Evolutionary conservation across 1,140 invertebrate genomes (phyloP).

Genomic region (Drosophila subobscura): DNA sequence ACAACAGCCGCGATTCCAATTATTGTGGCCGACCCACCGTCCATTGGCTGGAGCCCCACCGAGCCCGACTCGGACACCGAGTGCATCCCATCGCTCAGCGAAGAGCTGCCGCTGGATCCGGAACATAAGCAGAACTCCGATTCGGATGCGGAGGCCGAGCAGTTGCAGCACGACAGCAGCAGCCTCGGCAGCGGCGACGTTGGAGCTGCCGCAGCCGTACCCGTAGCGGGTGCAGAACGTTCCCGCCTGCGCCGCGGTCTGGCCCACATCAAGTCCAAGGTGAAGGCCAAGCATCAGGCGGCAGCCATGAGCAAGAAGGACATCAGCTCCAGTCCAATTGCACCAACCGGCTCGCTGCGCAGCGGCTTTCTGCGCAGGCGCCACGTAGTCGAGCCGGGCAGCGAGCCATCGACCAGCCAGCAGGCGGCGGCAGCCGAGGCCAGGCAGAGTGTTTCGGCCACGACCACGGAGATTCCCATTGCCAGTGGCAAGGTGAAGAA

Average conservation of each 20-base stretch:
- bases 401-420: slow-evolving; percentile 40
- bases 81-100: slow-evolving; percentile 62
- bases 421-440: slow-evolving; percentile 21
- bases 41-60: slow-evolving; percentile 50
- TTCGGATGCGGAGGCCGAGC: slow-evolving; percentile 67
- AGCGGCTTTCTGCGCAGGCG: slow-evolving; percentile 52
- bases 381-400: slow-evolving; percentile 38
- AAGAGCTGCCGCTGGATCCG: slow-evolving; percentile 56
- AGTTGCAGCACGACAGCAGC: slow-evolving; percentile 55
- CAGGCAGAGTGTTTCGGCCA: neutral
- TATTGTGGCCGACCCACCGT: slow-evolving; percentile 55
- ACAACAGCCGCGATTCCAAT: slow-evolving; percentile 48
- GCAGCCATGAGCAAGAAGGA: slow-evolving; percentile 64
- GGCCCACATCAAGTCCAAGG: slow-evolving; percentile 78
- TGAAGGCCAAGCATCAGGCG: slow-evolving; percentile 73
- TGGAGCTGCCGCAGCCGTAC: slow-evolving; percentile 17
- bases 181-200: slow-evolving; percentile 52
- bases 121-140: slow-evolving; percentile 66
- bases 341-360: slow-evolving; percentile 22
- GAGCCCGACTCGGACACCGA: slow-evolving; percentile 76
- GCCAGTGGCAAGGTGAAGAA: slow-evolving; percentile 55
- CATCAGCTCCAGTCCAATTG: slow-evolving; percentile 7
- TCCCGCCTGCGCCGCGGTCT: slow-evolving; percentile 69
- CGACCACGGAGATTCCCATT: slow-evolving; percentile 38
- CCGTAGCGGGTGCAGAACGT: slow-evolving; percentile 38